A percentile compares a stretch with the other conserved stretches of the same genome.
These are phyloP conservation scores for Pogonognathellus flavescens DNA, from an alignment of 1,140 invertebrate genomes.

Conservation along the genomic window DNA sequence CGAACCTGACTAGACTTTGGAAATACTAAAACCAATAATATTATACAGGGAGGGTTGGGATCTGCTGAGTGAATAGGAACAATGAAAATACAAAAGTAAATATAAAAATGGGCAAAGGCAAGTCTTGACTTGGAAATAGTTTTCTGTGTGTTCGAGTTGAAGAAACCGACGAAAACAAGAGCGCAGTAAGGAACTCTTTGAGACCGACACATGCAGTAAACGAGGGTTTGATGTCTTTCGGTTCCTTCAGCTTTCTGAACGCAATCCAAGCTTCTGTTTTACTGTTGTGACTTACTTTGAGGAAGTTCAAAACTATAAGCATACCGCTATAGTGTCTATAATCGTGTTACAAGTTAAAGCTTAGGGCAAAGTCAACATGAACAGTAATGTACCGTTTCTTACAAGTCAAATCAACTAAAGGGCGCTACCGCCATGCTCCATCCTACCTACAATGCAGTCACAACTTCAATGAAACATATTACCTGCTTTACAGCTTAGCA, in stretches of 20 bases:
- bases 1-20: background rate
- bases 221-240: slow-evolving; percentile 53
- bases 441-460: background rate
- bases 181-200: background rate
- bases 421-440: background rate
- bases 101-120: slow-evolving; percentile 1
- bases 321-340: background rate
- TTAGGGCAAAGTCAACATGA: slow-evolving; percentile 21
- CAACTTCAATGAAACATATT: background rate
- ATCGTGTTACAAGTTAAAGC: background rate
- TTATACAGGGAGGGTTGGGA: background rate
- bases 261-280: background rate
- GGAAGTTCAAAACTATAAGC: background rate
- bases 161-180: slow-evolving; percentile 33
- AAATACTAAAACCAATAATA: background rate
- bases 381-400: slow-evolving; percentile 17
- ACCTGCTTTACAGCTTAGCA: background rate
- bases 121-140: background rate
- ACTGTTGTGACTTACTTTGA: background rate
- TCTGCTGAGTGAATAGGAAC: background rate
- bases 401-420: background rate
- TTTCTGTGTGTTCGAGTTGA: background rate
- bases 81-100: background rate
- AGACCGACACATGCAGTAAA: slow-evolving; percentile 15
- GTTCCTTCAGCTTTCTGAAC: background rate